phyloP scores from a whole-genome alignment of 1,140 invertebrate genomes.

The Drosophila baimaii region DNA sequence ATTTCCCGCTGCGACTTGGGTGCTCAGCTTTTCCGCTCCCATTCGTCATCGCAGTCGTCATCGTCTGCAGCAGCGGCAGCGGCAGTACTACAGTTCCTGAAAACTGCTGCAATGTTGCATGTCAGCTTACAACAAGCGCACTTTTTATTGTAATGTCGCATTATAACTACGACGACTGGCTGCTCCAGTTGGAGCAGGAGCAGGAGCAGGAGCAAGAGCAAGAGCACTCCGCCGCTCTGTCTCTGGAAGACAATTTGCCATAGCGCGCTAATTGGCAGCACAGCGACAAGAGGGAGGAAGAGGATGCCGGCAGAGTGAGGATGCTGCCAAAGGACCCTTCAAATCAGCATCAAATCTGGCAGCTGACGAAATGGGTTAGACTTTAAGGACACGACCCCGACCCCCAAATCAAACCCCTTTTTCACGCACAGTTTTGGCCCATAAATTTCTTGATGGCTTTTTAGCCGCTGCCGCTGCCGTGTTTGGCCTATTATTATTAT shows the following conservation, averaged over 20 bases:
- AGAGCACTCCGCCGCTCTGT: not conserved
- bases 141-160: conserved; percentile 76
- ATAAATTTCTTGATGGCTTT: conserved; percentile 63
- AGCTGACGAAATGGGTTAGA: conserved; percentile 32
- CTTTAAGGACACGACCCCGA: conserved; percentile 32
- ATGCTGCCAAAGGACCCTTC: conserved; percentile 17
- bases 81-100: conserved; percentile 40
- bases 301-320: not conserved
- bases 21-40: conserved; percentile 18
- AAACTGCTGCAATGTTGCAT: conserved; percentile 81
- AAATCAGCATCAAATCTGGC: conserved; percentile 44
- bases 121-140: conserved; percentile 73
- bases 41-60: conserved; percentile 52
- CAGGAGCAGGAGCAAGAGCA: conserved; percentile 5
- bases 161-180: conserved; percentile 61
- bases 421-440: conserved; percentile 20
- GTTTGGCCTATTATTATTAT: conserved; percentile 61
- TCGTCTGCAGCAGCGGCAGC: conserved; percentile 13
- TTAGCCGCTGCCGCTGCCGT: conserved; percentile 35
- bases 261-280: conserved; percentile 72
- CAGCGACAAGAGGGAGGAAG: not conserved
- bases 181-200: conserved; percentile 24
- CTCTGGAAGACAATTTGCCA: conserved; percentile 55
- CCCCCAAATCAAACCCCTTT: not conserved
- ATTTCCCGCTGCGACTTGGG: conserved; percentile 16